Conservation (phyloP, 2,888 invertebrate species). For the Thalpophila matura region DNA sequence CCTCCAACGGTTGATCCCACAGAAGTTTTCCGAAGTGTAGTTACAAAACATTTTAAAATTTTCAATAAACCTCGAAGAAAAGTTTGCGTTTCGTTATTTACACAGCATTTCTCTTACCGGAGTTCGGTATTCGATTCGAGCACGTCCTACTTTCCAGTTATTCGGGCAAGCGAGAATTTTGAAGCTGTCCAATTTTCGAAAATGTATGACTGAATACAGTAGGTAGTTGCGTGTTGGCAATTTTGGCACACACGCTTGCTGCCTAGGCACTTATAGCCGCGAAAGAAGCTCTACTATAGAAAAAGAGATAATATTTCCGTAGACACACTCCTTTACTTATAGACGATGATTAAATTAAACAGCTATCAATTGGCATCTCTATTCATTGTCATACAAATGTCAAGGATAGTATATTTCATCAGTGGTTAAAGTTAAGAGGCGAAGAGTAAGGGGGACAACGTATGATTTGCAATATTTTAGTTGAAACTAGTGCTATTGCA, state of each 20-base stretch:
- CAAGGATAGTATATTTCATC: too few relatives aligned
- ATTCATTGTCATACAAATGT: too few relatives aligned
- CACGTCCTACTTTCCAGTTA: constrained; percentile 54
- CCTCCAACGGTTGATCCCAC: constrained; percentile 6
- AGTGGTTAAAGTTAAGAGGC: too few relatives aligned
- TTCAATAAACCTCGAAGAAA: constrained; percentile 44
- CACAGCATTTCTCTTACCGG: constrained; percentile 35
- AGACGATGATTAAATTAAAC: too few relatives aligned
- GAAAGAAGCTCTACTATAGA: too few relatives aligned
- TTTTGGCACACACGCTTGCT: constrained; percentile 31
- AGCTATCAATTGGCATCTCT: too few relatives aligned
- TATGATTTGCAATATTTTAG: too few relatives aligned
- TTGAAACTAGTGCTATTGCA: too few relatives aligned
- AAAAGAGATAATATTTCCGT: too few relatives aligned
- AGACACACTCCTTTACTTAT: too few relatives aligned
- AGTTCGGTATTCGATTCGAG: constrained; percentile 48
- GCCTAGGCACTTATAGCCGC: background rate
- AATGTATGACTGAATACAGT: constrained; percentile 28
- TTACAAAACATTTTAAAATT: constrained; percentile 47
- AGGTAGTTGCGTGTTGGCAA: constrained; percentile 20
- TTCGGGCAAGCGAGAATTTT: constrained; percentile 46
- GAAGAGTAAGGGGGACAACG: too few relatives aligned
- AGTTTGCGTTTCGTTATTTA: constrained; percentile 37
- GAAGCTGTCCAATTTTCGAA: constrained; percentile 54
- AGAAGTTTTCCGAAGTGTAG: constrained; percentile 5